Conservation (phyloP, 2,113 vertebrate species). For the Trochalopteron elliotii region DNA sequence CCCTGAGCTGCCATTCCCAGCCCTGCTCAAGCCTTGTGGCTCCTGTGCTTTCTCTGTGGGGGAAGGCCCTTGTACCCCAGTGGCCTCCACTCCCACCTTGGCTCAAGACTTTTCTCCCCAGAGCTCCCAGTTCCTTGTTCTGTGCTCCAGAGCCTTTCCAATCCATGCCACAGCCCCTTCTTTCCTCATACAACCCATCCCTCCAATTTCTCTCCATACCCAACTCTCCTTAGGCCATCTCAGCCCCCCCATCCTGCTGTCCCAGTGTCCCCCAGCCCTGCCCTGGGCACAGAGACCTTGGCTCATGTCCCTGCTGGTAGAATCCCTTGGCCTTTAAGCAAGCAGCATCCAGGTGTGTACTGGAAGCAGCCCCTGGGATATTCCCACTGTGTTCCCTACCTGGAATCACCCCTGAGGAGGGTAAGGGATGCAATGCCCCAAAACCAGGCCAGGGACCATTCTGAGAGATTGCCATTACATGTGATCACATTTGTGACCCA, state of each 20-base stretch:
- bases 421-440: accelerated
- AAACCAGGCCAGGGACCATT: neutral
- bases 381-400: neutral
- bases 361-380: neutral
- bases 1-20: neutral
- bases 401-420: neutral
- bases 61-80: neutral
- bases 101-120: neutral
- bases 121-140: neutral
- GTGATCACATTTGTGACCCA: neutral
- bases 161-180: neutral
- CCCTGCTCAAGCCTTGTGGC: neutral
- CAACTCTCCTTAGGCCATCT: neutral
- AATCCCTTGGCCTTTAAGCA: neutral
- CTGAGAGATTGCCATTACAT: neutral
- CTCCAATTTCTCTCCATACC: neutral
- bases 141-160: neutral
- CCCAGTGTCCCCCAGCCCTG: neutral
- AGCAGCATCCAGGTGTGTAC: neutral
- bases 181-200: neutral
- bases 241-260: neutral
- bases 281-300: neutral
- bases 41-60: neutral
- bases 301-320: neutral
- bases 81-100: neutral